Conservation (phyloP, 2,888 invertebrate species). For the Sceliomorpha sp. region DNA sequence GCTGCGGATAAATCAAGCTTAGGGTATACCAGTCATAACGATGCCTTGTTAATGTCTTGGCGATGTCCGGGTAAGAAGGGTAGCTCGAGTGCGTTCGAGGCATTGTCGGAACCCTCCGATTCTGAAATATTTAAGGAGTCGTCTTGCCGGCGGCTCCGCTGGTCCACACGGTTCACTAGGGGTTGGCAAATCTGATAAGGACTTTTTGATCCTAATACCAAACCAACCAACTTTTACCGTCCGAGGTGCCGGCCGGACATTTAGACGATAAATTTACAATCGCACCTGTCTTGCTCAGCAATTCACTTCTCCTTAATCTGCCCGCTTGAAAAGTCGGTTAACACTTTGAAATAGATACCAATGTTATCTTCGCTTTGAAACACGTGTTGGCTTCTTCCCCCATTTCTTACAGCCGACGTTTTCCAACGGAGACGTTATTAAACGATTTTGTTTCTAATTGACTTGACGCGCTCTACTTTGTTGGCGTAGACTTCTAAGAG, state of each 20-base stretch:
- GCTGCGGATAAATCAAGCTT: conserved; percentile 60
- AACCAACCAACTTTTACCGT: conserved; percentile 36
- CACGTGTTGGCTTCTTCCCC: too few relatives aligned
- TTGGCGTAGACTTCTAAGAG: too few relatives aligned
- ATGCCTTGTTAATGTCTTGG: conserved; percentile 77
- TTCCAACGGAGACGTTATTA: too few relatives aligned
- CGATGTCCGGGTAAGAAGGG: conserved; percentile 64
- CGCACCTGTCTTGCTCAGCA: conserved; percentile 19
- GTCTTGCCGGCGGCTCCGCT: conserved; percentile 47
- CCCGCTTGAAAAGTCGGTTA: conserved; percentile 17
- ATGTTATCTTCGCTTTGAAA: conserved; percentile 1
- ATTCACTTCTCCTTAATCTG: too few relatives aligned
- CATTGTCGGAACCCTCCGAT: conserved; percentile 70
- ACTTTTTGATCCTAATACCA: conserved; percentile 73
- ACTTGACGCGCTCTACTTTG: too few relatives aligned
- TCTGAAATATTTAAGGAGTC: conserved; percentile 78
- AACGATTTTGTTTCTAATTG: too few relatives aligned
- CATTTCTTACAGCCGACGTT: too few relatives aligned
- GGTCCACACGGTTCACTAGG: conserved; percentile 62
- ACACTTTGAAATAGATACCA: conserved; percentile 10
- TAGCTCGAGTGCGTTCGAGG: conserved; percentile 68
- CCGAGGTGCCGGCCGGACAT: conserved; percentile 21
- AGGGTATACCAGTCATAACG: conserved; percentile 70
- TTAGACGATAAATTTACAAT: conserved; percentile 39
- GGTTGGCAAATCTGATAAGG: conserved; percentile 79